Evolutionary conservation across 2,113 vertebrate species (phyloP).

Genomic region (Prunella fulvescens): DNA sequence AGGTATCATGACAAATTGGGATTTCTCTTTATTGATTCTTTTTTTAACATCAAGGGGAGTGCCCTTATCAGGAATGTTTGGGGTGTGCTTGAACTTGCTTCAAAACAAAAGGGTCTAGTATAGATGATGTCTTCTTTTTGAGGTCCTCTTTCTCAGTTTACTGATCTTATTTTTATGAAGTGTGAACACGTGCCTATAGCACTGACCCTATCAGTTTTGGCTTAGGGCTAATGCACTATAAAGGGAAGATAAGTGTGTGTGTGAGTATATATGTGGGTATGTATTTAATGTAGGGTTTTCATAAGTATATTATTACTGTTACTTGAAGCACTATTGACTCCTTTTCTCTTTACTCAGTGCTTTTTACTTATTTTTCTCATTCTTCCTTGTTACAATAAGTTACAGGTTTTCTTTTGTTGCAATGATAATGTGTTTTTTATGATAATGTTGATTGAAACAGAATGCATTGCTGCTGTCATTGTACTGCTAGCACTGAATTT

Average conservation of each 20-base stretch:
- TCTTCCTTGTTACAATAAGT: background rate
- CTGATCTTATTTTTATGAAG: background rate
- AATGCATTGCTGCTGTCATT: background rate
- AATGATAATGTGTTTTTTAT: background rate
- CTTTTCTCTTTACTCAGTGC: background rate
- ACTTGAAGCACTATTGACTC: background rate
- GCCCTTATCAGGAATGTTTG: background rate
- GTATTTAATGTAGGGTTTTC: background rate
- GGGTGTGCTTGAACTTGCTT: background rate
- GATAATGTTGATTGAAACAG: background rate
- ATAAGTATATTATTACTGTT: background rate
- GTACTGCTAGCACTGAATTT: background rate
- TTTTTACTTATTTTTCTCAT: background rate
- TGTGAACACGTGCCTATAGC: accelerated
- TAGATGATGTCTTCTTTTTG: background rate
- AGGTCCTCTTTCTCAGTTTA: background rate
- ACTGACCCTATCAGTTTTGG: background rate
- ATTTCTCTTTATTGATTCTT: background rate
- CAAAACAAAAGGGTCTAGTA: background rate
- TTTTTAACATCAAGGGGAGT: background rate
- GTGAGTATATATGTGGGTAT: background rate
- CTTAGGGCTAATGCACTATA: background rate
- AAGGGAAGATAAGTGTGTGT: background rate
- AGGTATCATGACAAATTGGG: background rate
- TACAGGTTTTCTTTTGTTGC: background rate